These are phyloP conservation scores for Ranitomeya variabilis DNA, from an alignment of 2,113 vertebrate species.

Conservation along the genomic window DNA sequence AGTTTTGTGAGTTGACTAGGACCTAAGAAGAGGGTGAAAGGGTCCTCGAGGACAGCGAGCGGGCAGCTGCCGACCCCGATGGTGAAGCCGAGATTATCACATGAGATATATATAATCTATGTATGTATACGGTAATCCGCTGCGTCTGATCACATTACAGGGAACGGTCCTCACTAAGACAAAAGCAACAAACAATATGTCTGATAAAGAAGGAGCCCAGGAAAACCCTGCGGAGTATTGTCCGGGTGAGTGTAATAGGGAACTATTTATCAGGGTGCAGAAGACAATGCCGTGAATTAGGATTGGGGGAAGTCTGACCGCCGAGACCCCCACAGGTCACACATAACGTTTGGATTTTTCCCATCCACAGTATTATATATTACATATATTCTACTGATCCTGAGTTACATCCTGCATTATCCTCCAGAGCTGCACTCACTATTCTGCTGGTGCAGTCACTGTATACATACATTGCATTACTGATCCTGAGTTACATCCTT, in stretches of 20 bases:
- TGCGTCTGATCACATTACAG: background rate
- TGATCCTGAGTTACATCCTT: too few species aligned
- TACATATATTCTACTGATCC: too few species aligned
- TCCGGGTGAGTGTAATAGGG: slow-evolving; percentile 66
- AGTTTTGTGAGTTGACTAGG: background rate
- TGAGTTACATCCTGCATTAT: too few species aligned
- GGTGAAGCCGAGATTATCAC: background rate
- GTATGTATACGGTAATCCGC: background rate
- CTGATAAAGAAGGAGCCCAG: slow-evolving; percentile 62
- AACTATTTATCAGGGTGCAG: background rate
- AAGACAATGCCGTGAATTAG: background rate
- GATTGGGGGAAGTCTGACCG: too few species aligned
- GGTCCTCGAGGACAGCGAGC: slow-evolving; percentile 10
- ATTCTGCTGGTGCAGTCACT: too few species aligned
- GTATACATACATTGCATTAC: too few species aligned
- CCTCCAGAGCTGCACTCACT: too few species aligned
- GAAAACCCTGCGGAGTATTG: slow-evolving; percentile 70
- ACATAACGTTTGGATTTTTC: too few species aligned
- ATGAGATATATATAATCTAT: background rate
- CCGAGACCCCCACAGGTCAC: too few species aligned
- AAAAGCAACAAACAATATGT: slow-evolving; percentile 16
- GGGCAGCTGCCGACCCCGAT: background rate
- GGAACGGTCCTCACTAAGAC: background rate
- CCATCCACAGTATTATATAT: too few species aligned
- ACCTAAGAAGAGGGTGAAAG: slow-evolving; percentile 34